phyloP scores from a whole-genome alignment of 2,888 invertebrate genomes.

The Conomelus anceps region DNA sequence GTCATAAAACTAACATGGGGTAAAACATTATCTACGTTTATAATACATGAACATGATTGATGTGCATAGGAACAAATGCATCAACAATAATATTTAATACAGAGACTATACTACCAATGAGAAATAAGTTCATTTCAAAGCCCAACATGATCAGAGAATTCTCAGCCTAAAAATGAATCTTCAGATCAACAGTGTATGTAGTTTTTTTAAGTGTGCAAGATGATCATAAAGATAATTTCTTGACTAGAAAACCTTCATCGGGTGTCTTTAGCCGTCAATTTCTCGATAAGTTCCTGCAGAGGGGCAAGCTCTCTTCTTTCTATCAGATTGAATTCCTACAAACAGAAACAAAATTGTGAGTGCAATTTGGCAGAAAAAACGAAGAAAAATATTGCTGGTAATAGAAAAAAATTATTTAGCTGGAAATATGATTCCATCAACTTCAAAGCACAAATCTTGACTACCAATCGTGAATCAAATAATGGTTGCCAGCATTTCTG shows the following conservation, averaged over 20 bases:
- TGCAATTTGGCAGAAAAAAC: background rate
- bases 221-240: background rate
- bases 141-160: background rate
- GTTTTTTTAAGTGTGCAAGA: background rate
- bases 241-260: constrained; percentile 50
- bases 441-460: too few relatives aligned
- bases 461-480: too few relatives aligned
- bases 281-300: constrained; percentile 94
- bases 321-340: constrained; percentile 93
- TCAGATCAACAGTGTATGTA: background rate
- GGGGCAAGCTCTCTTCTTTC: constrained; percentile 95
- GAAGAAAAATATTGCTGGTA: too few relatives aligned
- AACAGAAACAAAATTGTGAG: constrained; percentile 41
- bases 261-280: constrained; percentile 82
- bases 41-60: background rate
- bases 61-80: background rate
- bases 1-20: background rate
- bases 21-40: background rate
- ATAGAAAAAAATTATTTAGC: background rate
- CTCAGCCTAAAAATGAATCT: background rate
- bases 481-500: too few relatives aligned
- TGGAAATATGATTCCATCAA: too few relatives aligned
- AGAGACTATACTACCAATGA: background rate
- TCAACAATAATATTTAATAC: background rate
- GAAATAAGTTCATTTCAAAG: background rate